Percentiles rank a stretch among this genome's conserved stretches.
Conservation (phyloP, 64 coral and sea anemone genomes). For the Stylophora pistillata region DNA sequence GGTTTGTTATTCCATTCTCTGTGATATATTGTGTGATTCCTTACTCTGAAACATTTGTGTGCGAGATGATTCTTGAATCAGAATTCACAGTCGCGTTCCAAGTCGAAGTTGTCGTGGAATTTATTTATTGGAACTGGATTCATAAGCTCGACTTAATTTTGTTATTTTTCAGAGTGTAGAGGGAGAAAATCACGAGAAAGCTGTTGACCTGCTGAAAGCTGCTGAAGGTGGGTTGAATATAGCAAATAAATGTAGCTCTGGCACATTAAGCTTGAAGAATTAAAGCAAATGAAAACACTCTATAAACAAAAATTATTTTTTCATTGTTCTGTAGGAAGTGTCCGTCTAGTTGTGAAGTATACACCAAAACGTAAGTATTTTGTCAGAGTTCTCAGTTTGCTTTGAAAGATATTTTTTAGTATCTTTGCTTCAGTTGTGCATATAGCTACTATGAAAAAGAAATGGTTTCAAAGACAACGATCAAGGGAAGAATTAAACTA, state of each 20-base stretch:
- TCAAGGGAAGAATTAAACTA: too few species aligned
- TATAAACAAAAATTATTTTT: neutral
- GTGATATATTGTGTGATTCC: too few species aligned
- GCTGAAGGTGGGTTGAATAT: constrained; percentile 78
- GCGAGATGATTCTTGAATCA: too few species aligned
- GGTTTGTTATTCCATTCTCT: too few species aligned
- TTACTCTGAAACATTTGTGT: too few species aligned
- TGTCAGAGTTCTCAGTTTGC: neutral
- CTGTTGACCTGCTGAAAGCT: constrained; percentile 94
- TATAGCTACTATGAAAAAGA: too few species aligned
- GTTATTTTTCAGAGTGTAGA: constrained; percentile 91
- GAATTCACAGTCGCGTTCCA: too few species aligned
- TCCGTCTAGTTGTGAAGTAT: constrained; percentile 95
- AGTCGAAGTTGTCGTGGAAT: too few species aligned
- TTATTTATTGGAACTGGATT: too few species aligned
- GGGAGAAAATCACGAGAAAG: constrained; percentile 99
- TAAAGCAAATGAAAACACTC: too few species aligned
- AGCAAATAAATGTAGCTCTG: neutral
- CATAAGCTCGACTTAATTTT: neutral
- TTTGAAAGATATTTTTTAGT: neutral
- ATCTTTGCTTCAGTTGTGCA: neutral
- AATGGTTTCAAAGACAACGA: too few species aligned
- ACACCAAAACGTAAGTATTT: constrained; percentile 94
- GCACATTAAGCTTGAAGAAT: too few species aligned
- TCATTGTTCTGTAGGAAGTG: constrained; percentile 73